A percentile compares a stretch with the other conserved stretches of the same genome.
Evolutionary conservation across 2,888 invertebrate genomes (phyloP).

Genomic region (Scaptomyza reducta): DNA sequence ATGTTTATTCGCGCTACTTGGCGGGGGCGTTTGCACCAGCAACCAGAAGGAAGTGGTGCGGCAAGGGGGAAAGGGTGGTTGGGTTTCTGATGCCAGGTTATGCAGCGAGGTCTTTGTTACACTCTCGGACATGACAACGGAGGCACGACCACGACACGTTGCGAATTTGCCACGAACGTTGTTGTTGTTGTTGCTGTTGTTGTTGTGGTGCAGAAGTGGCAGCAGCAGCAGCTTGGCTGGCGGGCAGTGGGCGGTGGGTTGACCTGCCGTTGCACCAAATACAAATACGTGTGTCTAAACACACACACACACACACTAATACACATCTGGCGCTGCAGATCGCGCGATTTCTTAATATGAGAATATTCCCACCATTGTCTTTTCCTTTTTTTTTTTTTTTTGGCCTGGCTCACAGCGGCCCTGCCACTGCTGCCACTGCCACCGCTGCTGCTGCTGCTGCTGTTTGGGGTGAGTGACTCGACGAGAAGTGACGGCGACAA

Average conservation of each 20-base stretch:
- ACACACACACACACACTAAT: slow-evolving; percentile 44
- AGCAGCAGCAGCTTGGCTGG: slow-evolving; percentile 29
- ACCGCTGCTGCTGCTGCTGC: slow-evolving; percentile 6
- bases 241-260: slow-evolving; percentile 69
- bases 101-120: slow-evolving; percentile 75
- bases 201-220: slow-evolving; percentile 37
- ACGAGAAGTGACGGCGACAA: slow-evolving; percentile 57
- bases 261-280: slow-evolving; percentile 78
- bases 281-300: slow-evolving; percentile 60
- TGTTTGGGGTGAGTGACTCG: slow-evolving; percentile 54
- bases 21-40: slow-evolving; percentile 58
- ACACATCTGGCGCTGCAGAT: slow-evolving; percentile 77
- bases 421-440: slow-evolving; percentile 19
- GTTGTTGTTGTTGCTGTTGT: slow-evolving; percentile 41
- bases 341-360: slow-evolving; percentile 84
- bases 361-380: slow-evolving; percentile 85
- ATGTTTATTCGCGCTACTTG: slow-evolving; percentile 73
- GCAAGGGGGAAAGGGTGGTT: background rate
- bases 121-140: slow-evolving; percentile 77
- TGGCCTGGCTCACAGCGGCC: slow-evolving; percentile 24
- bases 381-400: background rate
- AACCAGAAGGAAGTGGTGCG: background rate
- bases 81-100: slow-evolving; percentile 25
- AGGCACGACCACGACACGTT: slow-evolving; percentile 78
- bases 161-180: slow-evolving; percentile 76